Evolutionary conservation across 2,797 vertebrate species (phyloP), one percentile per base, ranked within the genome.

Genomic region (Gadopsis bispinosus): DNA sequence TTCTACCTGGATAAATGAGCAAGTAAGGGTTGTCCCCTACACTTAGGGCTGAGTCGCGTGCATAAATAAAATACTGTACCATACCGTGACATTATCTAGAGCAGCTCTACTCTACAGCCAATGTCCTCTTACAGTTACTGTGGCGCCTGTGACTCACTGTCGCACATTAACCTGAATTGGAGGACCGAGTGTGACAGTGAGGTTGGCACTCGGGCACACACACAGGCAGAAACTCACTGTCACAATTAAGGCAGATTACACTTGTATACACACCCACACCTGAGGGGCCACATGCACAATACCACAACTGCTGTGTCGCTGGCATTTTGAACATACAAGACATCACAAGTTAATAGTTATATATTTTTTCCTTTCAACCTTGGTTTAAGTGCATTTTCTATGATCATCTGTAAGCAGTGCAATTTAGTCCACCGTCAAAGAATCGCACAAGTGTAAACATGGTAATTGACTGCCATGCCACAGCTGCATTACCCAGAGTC

Each of bases 111-210:
- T 83, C 75, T 72, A 61, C 58, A 78, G 72, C 69, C 60, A 58
- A 4, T 67, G 69, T 69, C 56, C 76, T 70, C 59, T 45, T 74
- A 68, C 76, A 71, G 73, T 81, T 78, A 76, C 66, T 45, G 47
- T 72, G 68, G 69, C 17, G 62, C 67, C 56, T 76, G 59, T 41
- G 8, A 74, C 71, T 79, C n/a, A 29, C 65, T 84, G 82, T 84
- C 78, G 80, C 80, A 80, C 76, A 61, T n/a, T 83, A 88, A 90
- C 54, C 91, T 88, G 89, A 90, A 89, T 91, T 77, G 65, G 67
- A 82, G 64, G 60, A 58, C 50, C 60, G 68, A 14, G 54, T 73
- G 54, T 86, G 70, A 87, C 76, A 64, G 29, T 71, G 68, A 73
- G 35, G 35, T 20, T 69, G n/a, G 20, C 56, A 22, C 51, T 50